These are phyloP conservation scores for Enteromius unitaeniatus DNA, from an alignment of 2,797 vertebrate genomes.

Conservation along the genomic window DNA sequence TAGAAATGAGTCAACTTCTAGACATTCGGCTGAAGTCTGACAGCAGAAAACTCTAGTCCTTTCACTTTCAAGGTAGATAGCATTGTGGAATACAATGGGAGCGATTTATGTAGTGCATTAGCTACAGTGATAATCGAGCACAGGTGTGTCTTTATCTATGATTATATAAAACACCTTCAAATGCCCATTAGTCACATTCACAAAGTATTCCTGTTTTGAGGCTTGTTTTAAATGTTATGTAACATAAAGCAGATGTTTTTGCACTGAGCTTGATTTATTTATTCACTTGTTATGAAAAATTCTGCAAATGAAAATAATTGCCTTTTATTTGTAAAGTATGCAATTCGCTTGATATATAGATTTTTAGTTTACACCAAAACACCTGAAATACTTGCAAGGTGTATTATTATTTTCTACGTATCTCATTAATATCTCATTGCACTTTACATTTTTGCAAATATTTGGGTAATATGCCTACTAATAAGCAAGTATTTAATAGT, in stretches of 20 bases:
- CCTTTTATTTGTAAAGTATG: neutral
- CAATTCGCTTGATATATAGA: neutral
- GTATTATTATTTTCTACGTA: neutral
- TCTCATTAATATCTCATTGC: neutral
- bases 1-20: conserved; percentile 2
- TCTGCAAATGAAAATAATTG: neutral
- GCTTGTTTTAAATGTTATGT: neutral
- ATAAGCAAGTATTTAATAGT: too few relatives aligned
- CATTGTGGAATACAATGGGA: neutral
- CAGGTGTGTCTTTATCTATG: neutral
- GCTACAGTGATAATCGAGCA: neutral
- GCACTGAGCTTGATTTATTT: neutral
- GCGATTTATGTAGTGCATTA: neutral
- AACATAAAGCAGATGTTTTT: neutral
- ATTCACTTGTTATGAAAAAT: neutral
- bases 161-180: conserved; percentile 5
- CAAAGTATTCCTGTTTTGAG: neutral
- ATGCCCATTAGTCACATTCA: neutral
- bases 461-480: too few relatives aligned
- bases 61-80: neutral
- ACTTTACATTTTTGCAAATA: neutral
- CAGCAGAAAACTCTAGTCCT: neutral
- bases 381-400: neutral
- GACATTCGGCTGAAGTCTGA: neutral
- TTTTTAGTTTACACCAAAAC: neutral